Conservation (phyloP, 2,888 invertebrate species). For the Neria commutata region DNA sequence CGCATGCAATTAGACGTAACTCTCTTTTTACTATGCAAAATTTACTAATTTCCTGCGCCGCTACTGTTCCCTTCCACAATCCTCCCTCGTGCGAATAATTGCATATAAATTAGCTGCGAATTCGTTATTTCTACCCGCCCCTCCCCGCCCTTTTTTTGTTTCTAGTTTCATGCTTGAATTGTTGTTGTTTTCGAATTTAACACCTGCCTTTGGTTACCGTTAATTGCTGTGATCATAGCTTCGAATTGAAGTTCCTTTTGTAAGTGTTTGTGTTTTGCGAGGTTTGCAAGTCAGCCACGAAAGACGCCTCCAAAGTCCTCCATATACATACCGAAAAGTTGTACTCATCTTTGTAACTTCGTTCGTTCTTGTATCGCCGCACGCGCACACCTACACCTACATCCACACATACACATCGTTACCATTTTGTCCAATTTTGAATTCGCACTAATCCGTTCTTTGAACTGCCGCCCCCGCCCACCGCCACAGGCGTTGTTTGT, state of each 20-base stretch:
- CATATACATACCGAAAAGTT: no score
- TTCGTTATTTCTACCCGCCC: not conserved
- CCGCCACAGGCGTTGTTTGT: constrained; percentile 75
- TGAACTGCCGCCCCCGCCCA: not conserved
- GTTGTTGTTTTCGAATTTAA: no score
- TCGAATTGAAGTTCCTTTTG: not conserved
- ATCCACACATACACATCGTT: not conserved
- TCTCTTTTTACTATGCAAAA: no score
- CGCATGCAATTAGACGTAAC: no score
- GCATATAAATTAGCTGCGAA: no score
- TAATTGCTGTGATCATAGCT: constrained; percentile 5
- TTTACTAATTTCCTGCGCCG: no score
- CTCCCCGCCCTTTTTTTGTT: not conserved
- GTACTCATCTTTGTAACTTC: not conserved
- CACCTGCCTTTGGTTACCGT: no score
- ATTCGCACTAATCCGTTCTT: not conserved
- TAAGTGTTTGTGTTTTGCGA: constrained; percentile 21
- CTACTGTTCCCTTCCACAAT: no score
- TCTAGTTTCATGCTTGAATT: not conserved
- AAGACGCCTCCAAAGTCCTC: not conserved
- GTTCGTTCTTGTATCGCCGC: not conserved
- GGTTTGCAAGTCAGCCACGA: not conserved
- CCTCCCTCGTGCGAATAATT: no score
- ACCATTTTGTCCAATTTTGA: not conserved
- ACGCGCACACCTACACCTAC: not conserved